Conservation (phyloP, 2,113 vertebrate genomes). For the Percopsis transmontana region DNA sequence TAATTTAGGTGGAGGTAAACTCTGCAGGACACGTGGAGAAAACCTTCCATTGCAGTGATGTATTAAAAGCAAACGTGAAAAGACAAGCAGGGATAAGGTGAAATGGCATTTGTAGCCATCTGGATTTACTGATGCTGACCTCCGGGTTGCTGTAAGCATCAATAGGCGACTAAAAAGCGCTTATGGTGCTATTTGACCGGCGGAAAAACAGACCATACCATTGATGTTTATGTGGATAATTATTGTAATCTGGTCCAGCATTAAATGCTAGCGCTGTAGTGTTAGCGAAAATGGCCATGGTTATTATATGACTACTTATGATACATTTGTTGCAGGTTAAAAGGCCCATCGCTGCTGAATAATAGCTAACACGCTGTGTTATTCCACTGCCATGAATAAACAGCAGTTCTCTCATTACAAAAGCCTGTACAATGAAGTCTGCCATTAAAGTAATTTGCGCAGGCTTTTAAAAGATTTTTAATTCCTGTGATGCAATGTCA, state of each 20-base stretch:
- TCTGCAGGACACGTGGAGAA: no score
- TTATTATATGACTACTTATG: constrained; percentile 68
- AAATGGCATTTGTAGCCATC: no score
- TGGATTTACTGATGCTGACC: background rate
- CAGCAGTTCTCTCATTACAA: constrained; percentile 46
- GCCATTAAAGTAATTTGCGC: constrained; percentile 58
- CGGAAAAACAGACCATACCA: constrained; percentile 57
- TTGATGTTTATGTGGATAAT: constrained; percentile 71
- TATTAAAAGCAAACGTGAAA: no score
- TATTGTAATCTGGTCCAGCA: constrained; percentile 74
- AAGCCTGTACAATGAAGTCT: constrained; percentile 62
- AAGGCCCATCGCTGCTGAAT: constrained; percentile 59
- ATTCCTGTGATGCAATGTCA: constrained; percentile 38
- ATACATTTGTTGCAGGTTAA: constrained; percentile 54
- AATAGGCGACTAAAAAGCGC: no score
- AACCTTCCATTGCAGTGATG: no score
- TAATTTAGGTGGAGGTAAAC: no score
- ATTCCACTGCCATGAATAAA: constrained; percentile 53
- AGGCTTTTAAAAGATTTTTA: constrained; percentile 15
- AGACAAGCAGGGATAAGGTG: no score
- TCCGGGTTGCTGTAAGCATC: no score
- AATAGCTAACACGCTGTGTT: constrained; percentile 55
- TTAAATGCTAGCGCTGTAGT: constrained; percentile 63
- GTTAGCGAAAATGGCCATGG: constrained; percentile 54
- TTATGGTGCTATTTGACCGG: constrained; percentile 52